Base-by-base conservation (phyloP, 1,140 invertebrate species). In the Pectinophora gossypiella region DNA sequence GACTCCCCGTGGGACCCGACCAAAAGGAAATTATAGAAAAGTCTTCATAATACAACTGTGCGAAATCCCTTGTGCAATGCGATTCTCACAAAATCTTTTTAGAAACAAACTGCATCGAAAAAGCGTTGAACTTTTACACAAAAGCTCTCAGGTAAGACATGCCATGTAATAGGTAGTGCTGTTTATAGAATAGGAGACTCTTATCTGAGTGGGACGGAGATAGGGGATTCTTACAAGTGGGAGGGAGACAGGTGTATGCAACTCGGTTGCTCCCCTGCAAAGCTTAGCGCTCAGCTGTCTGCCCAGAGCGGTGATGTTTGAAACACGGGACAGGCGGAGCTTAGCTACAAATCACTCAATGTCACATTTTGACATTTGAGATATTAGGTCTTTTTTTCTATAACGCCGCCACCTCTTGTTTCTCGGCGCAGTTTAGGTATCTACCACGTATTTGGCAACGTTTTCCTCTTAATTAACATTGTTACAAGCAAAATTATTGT, bases 311-410 rank as follows among this genome's bases (percentile, higher is more conserved):
- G 75, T 87, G 86, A 87, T 87, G 87, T 88, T 89, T 89, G 85
- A 89, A 88, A 88, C 87, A 85, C 79, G 75, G 85, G 84, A 88
- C 86, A 85, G 87, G 87, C 83, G 87, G 85, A 79, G 87, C 85
- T 88, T 85, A 86, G 85, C 86, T 81, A 88, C 87, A 88, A 88
- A 88, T 88, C 87, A 88, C 86, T 88, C 87, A 88, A 82, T 87
- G 87, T 88, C 85, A 87, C 84, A 79, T 87, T 88, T 88, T 87
- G 85, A 88, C 87, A 87, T 87, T 85, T 86, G 85, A 88, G 88
- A 88, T 88, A 88, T 88, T 88, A 88, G 82, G 79, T 88, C 74
- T 86, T 88, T 87, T 66, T 88, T 88, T 87, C 84, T 85, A 82
- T 83, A 81, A 78, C 75, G 75, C 71, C 73, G 72, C 72, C 78